Evolutionary conservation across 1,140 invertebrate genomes (phyloP).

Genomic region (Philaenus spumarius): DNA sequence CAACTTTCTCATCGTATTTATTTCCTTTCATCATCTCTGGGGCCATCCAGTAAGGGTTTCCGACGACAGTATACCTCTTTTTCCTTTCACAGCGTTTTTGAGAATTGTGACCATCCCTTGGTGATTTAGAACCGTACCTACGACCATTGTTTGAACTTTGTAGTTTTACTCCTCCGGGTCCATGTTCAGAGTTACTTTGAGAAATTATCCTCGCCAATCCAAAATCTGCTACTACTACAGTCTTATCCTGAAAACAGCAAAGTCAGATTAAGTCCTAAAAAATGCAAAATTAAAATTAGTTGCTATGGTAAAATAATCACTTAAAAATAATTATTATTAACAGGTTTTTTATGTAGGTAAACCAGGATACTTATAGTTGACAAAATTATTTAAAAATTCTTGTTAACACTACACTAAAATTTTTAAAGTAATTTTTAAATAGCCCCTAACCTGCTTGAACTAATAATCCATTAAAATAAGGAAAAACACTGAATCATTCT

Average conservation of each 20-base stretch:
- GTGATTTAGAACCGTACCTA: slow-evolving; percentile 1
- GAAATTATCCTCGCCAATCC: slow-evolving; percentile 85
- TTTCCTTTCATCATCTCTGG: slow-evolving; percentile 97
- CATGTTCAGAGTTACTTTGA: slow-evolving; percentile 33
- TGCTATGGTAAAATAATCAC: too few species aligned
- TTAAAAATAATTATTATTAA: too few species aligned
- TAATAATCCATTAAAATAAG: too few species aligned
- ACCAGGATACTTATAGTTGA: too few species aligned
- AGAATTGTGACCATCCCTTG: neutral
- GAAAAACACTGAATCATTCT: too few species aligned
- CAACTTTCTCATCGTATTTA: slow-evolving; percentile 94
- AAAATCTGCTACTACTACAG: slow-evolving; percentile 92
- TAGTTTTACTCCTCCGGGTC: neutral
- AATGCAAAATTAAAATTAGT: too few species aligned
- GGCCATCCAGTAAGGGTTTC: slow-evolving; percentile 98
- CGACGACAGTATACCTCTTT: slow-evolving; percentile 73
- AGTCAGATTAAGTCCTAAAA: too few species aligned
- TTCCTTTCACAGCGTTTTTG: slow-evolving; percentile 50
- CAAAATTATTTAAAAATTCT: too few species aligned
- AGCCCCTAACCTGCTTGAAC: too few species aligned
- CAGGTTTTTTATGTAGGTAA: too few species aligned
- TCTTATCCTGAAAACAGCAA: slow-evolving; percentile 56
- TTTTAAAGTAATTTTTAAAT: too few species aligned
- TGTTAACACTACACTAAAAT: too few species aligned
- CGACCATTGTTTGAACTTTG: slow-evolving; percentile 9